Evolutionary conservation across 2,888 invertebrate species (phyloP).

Genomic region (Napeogenes sylphis): DNA sequence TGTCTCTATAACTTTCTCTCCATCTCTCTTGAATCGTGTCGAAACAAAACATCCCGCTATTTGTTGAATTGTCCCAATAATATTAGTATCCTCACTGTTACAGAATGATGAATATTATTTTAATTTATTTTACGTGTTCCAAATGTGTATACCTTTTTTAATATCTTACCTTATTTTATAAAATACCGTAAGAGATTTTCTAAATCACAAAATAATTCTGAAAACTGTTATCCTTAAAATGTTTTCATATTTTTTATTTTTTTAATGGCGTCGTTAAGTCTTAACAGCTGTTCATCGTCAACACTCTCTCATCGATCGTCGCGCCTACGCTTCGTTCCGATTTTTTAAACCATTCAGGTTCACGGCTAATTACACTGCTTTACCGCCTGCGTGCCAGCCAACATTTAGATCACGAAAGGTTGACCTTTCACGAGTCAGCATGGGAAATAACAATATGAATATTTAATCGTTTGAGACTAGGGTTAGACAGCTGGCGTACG

Average conservation of each 20-base stretch:
- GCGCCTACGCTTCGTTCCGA: constrained; percentile 26
- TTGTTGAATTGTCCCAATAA: too few relatives aligned
- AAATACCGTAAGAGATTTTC: too few relatives aligned
- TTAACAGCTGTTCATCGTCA: constrained; percentile 9
- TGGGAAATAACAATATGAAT: constrained; percentile 16
- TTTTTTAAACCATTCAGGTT: constrained; percentile 48
- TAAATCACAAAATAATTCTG: too few relatives aligned
- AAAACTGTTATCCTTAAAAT: not conserved
- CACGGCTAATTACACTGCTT: constrained; percentile 41
- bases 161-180: too few relatives aligned
- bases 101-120: too few relatives aligned
- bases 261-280: not conserved
- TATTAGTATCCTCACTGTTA: too few relatives aligned
- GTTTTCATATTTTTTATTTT: not conserved
- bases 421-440: constrained; percentile 34
- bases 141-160: too few relatives aligned
- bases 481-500: constrained; percentile 18
- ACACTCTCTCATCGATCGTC: constrained; percentile 11
- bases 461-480: constrained; percentile 18
- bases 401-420: constrained; percentile 27
- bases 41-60: too few relatives aligned
- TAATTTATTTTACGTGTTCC: too few relatives aligned
- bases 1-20: too few relatives aligned
- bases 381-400: constrained; percentile 36
- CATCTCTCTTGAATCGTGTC: too few relatives aligned